phyloP scores from a whole-genome alignment of 1,140 invertebrate genomes.

The Hypothenemus hampei region DNA sequence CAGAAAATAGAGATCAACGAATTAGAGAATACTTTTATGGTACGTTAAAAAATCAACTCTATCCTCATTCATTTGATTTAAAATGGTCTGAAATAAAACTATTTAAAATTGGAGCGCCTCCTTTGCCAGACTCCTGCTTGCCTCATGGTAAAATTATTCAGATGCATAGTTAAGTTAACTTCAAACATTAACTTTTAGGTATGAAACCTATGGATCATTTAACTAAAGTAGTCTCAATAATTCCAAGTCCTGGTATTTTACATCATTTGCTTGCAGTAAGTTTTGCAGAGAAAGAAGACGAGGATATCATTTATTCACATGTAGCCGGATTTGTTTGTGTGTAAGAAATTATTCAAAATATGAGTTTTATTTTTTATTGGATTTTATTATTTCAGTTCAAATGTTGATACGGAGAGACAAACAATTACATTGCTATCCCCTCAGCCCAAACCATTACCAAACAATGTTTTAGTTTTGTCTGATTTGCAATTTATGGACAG shows the following conservation, averaged over 20 bases:
- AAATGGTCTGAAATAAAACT: conserved; percentile 83
- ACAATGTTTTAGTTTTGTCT: conserved; percentile 74
- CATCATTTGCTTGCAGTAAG: conserved; percentile 88
- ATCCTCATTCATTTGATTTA: conserved; percentile 89
- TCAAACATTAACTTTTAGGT: background rate
- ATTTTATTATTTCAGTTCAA: conserved; percentile 60
- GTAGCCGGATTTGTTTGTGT: conserved; percentile 90
- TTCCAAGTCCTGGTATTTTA: conserved; percentile 66
- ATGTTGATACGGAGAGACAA: conserved; percentile 83
- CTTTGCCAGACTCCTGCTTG: conserved; percentile 89
- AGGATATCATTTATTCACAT: conserved; percentile 83
- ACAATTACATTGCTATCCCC: conserved; percentile 86
- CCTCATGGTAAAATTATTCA: conserved; percentile 63
- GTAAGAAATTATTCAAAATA: conserved; percentile 65
- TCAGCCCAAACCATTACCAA: conserved; percentile 79
- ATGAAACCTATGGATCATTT: conserved; percentile 91
- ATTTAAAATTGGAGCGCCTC: conserved; percentile 91
- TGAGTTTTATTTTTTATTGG: conserved; percentile 1
- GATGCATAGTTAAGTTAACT: background rate
- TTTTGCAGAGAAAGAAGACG: conserved; percentile 69
- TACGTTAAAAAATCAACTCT: conserved; percentile 68
- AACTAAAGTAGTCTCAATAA: conserved; percentile 84
- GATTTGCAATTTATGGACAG: conserved; percentile 88
- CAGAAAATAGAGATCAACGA: conserved; percentile 71
- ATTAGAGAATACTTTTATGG: conserved; percentile 96